Conservation (phyloP, 1,140 invertebrate genomes). For the Bombus breviceps region DNA sequence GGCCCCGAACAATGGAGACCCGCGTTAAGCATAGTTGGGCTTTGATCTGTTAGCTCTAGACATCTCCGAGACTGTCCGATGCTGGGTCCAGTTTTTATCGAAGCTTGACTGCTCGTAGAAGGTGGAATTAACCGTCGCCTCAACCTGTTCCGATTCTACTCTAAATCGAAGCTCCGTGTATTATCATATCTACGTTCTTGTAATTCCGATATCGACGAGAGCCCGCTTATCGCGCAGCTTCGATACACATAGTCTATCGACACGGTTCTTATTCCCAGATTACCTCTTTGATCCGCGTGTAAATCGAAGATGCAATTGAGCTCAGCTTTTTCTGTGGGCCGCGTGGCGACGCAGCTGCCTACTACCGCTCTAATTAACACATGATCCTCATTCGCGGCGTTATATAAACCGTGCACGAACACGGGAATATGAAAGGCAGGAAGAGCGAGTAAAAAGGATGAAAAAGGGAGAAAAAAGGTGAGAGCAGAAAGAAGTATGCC, state of each 20-base stretch:
- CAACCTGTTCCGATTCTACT: too few species aligned
- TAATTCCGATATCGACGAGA: not conserved
- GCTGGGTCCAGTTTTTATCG: slow-evolving; percentile 6
- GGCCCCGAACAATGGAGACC: not conserved
- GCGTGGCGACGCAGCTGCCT: slow-evolving; percentile 23
- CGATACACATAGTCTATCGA: not conserved
- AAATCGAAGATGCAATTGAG: slow-evolving; percentile 27
- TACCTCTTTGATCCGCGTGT: slow-evolving; percentile 9
- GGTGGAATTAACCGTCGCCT: not conserved
- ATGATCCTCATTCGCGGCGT: slow-evolving; percentile 25
- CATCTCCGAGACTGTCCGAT: not conserved
- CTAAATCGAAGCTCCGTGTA: not conserved
- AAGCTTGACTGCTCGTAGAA: not conserved
- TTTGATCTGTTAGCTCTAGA: not conserved
- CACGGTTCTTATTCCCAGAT: not conserved
- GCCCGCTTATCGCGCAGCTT: not conserved
- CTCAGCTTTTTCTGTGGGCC: slow-evolving; percentile 28
- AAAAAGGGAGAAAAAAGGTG: too few species aligned
- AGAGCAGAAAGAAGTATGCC: not conserved
- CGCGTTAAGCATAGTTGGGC: not conserved
- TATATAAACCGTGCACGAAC: slow-evolving; percentile 18
- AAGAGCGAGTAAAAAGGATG: not conserved
- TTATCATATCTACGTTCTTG: not conserved
- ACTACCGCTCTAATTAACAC: slow-evolving; percentile 44
- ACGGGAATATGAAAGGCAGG: too few species aligned